Evolutionary conservation across 1,140 invertebrate species (phyloP).

Genomic region (Apocrypta bakeri): DNA sequence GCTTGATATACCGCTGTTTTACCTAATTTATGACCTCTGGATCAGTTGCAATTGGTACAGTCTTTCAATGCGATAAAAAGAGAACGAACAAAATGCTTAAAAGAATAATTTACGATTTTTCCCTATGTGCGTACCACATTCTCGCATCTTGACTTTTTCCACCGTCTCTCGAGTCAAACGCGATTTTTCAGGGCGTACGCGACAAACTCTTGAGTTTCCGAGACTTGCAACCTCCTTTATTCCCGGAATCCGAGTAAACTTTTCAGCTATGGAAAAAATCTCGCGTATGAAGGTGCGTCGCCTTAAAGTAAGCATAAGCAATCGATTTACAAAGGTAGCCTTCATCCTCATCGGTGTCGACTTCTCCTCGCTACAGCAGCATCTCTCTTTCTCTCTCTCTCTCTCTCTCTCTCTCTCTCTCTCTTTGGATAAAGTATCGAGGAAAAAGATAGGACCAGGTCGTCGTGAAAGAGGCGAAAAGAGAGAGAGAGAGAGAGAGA

Average conservation of each 20-base stretch:
- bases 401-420: background rate
- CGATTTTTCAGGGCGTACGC: background rate
- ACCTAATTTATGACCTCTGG: background rate
- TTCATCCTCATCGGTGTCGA: background rate
- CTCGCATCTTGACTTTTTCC: too few relatives aligned
- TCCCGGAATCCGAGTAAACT: background rate
- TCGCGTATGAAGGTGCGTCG: background rate
- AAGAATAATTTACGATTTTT: background rate
- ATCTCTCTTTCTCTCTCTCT: background rate
- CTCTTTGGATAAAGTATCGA: background rate
- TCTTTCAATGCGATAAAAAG: too few relatives aligned
- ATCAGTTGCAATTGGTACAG: too few relatives aligned
- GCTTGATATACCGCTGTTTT: background rate
- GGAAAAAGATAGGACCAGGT: conserved; percentile 9
- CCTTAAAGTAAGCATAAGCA: background rate
- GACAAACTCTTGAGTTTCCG: background rate
- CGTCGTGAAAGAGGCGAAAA: conserved; percentile 27
- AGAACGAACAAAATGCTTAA: too few relatives aligned
- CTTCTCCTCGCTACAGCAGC: background rate
- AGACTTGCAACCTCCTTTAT: background rate
- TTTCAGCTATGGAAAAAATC: background rate
- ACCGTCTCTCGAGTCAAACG: too few relatives aligned
- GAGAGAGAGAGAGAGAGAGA: conserved; percentile 7
- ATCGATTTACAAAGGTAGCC: conserved; percentile 30
- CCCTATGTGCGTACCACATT: background rate